Conservation (phyloP, 2,888 invertebrate species). For the Frankliniella fusca region DNA sequence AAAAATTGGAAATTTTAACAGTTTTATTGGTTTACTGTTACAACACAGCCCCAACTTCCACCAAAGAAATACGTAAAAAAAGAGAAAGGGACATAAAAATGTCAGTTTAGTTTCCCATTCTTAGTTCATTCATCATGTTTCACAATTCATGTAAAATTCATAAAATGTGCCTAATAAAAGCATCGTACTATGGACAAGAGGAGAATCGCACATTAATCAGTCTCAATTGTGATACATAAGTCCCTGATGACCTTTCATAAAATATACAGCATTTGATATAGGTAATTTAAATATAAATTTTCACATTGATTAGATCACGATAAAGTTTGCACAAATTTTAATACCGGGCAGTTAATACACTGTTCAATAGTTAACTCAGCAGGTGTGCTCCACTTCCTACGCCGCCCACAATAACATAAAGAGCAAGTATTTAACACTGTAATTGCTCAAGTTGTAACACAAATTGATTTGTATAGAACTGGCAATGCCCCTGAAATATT, state of each 20-base stretch:
- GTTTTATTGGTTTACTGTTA: constrained; percentile 21
- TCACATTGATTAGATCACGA: constrained; percentile 2
- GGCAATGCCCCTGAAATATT: neutral
- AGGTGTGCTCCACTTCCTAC: neutral
- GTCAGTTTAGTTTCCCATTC: constrained; percentile 18
- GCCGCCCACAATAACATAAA: neutral
- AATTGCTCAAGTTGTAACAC: no score
- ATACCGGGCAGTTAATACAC: neutral
- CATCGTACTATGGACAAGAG: constrained; percentile 7
- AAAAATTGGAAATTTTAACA: neutral
- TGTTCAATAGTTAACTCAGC: neutral
- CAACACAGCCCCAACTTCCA: constrained; percentile 22
- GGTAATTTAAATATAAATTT: constrained; percentile 20
- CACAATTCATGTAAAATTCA: constrained; percentile 14
- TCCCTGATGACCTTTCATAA: constrained; percentile 20
- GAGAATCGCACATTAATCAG: constrained; percentile 19
- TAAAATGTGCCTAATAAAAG: constrained; percentile 2
- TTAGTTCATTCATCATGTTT: constrained; percentile 20
- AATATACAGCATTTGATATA: constrained; percentile 24
- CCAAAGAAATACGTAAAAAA: constrained; percentile 25
- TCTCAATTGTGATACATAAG: constrained; percentile 26
- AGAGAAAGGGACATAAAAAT: constrained; percentile 14
- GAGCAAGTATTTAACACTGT: neutral
- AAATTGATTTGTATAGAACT: neutral
- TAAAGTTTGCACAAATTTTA: neutral